Evolutionary conservation across 2,113 vertebrate species (phyloP).

Genomic region (Periophthalmus modestus): DNA sequence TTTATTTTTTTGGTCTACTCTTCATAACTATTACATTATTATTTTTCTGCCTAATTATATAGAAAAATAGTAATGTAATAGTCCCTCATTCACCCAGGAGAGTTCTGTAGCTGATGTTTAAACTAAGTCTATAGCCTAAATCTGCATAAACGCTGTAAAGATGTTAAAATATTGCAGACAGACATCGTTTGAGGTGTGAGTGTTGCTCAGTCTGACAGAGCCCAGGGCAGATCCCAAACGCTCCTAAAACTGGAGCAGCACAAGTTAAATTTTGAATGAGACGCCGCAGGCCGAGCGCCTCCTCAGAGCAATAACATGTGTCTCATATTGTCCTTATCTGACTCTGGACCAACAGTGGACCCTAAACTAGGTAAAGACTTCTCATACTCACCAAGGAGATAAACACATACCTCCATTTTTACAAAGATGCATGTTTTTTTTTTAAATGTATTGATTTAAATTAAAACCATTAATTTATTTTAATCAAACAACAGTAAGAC

Average conservation of each 20-base stretch:
- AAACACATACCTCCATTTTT: constrained; percentile 29
- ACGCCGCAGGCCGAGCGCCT: constrained; percentile 36
- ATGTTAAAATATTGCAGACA: neutral
- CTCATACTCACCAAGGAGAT: constrained; percentile 34
- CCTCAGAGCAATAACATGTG: constrained; percentile 57
- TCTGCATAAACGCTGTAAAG: neutral
- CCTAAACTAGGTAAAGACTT: constrained; percentile 78
- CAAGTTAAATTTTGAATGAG: constrained; percentile 53
- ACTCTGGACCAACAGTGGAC: constrained; percentile 73
- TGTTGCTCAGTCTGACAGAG: constrained; percentile 26
- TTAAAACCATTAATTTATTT: constrained; percentile 43
- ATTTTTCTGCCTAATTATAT: too few relatives aligned
- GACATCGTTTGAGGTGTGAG: neutral
- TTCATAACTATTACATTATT: too few relatives aligned
- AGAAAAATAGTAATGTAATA: too few relatives aligned
- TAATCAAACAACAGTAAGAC: neutral
- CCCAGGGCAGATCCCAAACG: constrained; percentile 41
- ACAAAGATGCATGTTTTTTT: constrained; percentile 62
- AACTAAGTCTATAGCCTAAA: too few relatives aligned
- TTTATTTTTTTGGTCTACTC: too few relatives aligned
- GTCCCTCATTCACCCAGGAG: too few relatives aligned
- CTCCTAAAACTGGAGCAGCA: constrained; percentile 48
- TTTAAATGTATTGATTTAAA: constrained; percentile 27
- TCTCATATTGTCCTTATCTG: constrained; percentile 69
- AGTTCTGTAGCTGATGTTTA: too few relatives aligned